Base-by-base conservation (phyloP, 1,140 invertebrate species). In the Atta colombica region DNA sequence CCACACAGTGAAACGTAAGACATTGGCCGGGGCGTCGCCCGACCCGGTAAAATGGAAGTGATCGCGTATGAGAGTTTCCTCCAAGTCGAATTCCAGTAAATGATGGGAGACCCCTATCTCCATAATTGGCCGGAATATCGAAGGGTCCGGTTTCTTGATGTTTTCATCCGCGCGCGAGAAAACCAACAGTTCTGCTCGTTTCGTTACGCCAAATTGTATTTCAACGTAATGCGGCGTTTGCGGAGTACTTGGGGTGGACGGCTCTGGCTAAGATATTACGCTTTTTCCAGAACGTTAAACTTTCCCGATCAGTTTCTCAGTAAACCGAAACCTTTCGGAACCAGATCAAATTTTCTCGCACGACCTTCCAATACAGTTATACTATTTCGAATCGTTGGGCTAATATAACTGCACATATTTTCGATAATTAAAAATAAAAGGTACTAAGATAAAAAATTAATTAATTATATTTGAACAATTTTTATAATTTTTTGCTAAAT, bases 181-280 rank as follows among this genome's bases (percentile, higher is more conserved):
- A 45, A 12, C 25, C 21, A 53, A 65, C 86, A 45, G 25, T 69
- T 61, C 65, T 10, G 21, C 21, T 60, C 72, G 39, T 16, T 35
- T 72, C 80, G 74, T 77, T 74, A 71, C 87, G 16, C 35, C 71
- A 75, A 82, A 89, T 89, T 89, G 82, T 89, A 75, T 69, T 75
- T 45, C 51, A 58, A 51, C 45, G 61, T 61, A 31, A 63, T 55
- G 71, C 77, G 1, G 31, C 18, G n/a, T 21, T 39, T 21, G 55
- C 14, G 21, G 18, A 21, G 25, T 66, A 21, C 18, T 51, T 16
- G 77, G 45, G 58, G n/a, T 14, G 51, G 5, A 49, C 31, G 18
- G n/a, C 39, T 55, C 14, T 12, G 12, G 53, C 69, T 74, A 84
- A 74, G 69, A 84, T 74, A 74, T 74, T 74, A 74, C 68, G 69